Percentiles rank a stretch among this genome's conserved stretches.
Evolutionary conservation across 2,797 vertebrate genomes (phyloP).

Genomic region (Cuculus canorus): DNA sequence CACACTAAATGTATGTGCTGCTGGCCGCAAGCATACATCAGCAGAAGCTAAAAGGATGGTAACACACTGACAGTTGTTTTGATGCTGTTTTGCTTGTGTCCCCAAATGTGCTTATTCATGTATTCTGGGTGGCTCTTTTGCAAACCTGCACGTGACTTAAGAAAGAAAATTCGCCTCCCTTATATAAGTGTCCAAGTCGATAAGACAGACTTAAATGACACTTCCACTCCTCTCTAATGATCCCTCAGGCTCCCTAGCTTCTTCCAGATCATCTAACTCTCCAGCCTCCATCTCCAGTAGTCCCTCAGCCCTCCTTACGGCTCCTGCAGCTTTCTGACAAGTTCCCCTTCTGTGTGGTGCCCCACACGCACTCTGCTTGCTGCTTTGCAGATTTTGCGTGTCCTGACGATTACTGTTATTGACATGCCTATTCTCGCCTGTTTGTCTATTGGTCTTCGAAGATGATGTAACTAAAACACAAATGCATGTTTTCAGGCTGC

Average conservation of each 20-base stretch:
- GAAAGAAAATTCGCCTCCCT: not conserved
- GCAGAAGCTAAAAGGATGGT: not conserved
- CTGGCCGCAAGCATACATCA: not conserved
- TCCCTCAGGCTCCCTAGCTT: not conserved
- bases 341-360: fast-evolving
- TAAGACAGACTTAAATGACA: not conserved
- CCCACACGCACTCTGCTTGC: fast-evolving
- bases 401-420: not conserved
- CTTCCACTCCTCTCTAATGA: not conserved
- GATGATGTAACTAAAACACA: not conserved
- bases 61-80: slow-evolving; percentile 4
- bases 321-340: not conserved
- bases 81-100: not conserved
- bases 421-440: slow-evolving; percentile 24
- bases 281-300: not conserved
- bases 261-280: not conserved
- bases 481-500: not conserved
- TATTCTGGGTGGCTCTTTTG: not conserved
- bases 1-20: not conserved
- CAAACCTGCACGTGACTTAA: not conserved
- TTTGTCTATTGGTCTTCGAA: slow-evolving; percentile 17
- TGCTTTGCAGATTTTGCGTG: not conserved
- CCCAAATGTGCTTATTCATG: slow-evolving; percentile 13
- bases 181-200: not conserved
- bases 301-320: not conserved